Percentiles rank a stretch among this genome's conserved stretches.
phyloP scores from a whole-genome alignment of 2,113 vertebrate genomes.

The Pseudopodoces humilis region DNA sequence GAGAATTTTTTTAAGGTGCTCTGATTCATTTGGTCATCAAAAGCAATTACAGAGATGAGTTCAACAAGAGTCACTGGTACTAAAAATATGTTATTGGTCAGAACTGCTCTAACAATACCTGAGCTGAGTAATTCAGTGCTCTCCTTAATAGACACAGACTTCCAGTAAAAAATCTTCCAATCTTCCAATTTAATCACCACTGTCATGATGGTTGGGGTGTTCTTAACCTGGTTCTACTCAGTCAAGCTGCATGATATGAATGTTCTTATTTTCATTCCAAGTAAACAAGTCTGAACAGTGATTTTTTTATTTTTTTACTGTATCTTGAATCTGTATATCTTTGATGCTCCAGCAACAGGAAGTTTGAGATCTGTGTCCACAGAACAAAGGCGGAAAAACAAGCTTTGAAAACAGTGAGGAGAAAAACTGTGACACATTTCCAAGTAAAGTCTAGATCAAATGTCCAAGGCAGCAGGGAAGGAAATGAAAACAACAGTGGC shows the following conservation, averaged over 20 bases:
- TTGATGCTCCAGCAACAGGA: not conserved
- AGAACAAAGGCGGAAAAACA: not conserved
- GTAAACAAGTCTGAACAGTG: not conserved
- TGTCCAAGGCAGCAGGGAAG: not conserved
- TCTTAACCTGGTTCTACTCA: not conserved
- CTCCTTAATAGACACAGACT: not conserved
- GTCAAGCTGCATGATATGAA: not conserved
- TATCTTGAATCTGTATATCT: not conserved
- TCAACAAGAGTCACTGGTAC: not conserved
- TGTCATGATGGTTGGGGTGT: not conserved
- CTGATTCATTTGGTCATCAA: not conserved
- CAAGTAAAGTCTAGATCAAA: not conserved
- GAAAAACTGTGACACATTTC: not conserved
- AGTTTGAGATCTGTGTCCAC: not conserved
- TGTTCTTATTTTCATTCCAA: not conserved
- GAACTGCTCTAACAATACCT: not conserved
- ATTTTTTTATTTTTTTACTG: not conserved
- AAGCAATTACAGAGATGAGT: constrained; percentile 22
- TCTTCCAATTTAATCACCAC: not conserved
- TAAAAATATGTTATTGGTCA: not conserved
- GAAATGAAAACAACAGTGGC: not conserved
- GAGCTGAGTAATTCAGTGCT: not conserved
- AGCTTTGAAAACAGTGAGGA: not conserved
- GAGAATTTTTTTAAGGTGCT: not conserved
- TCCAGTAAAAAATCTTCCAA: not conserved